Base-by-base conservation (phyloP, 2,888 invertebrate genomes). In the Exephanes ischioxanthus region DNA sequence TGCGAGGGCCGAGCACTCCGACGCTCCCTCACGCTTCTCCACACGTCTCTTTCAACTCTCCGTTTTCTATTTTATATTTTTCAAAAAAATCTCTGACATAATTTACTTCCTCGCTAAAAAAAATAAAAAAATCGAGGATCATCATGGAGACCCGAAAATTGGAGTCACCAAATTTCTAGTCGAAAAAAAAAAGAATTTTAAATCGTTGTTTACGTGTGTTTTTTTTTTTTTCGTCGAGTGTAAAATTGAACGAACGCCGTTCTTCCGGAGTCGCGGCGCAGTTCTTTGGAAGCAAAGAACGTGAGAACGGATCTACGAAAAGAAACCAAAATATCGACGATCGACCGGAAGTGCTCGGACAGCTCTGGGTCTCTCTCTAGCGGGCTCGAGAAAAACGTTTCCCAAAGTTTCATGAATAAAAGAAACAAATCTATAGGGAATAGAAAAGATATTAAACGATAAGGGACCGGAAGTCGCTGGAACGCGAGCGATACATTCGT, bases 1-100 rank as follows among this genome's bases (percentile, higher is more conserved):
- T 85, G 84, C 87, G 87, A 78, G 83, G 87, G 79, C 67, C 76
- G 51, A 85, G 84, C 83, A 81, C 70, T 45, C 67, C 53, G 53
- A 68, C 81, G 86, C 83, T 80, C 80, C 77, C 83, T 85, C 84
- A 63, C 41, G 41, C 55, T 76, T 80, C 61, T 53, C 75, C 37
- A 58, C 79, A 78, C n/a, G 19, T 58, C 48, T 58, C 58, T 9
- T 58, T 19, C 77, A 80, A 79, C 71, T 63, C 66, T 66, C 75
- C 67, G 16, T 76, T 71, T 55, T 7, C 33, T 30, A 30, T 33
- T 30, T 30, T 33, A 16, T 9, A 5, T n/a, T 7, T 61, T 9
- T 37, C 9, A 9, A 33, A 33, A 37, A 61, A 30, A 26, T 22
- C 55, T 22, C 3, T 14, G 11, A 22, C 14, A 0, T 45, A 14